A percentile compares a stretch with the other conserved stretches of the same genome.
phyloP scores from a whole-genome alignment of 2,888 invertebrate species.

The Polyommatus iphigenia region DNA sequence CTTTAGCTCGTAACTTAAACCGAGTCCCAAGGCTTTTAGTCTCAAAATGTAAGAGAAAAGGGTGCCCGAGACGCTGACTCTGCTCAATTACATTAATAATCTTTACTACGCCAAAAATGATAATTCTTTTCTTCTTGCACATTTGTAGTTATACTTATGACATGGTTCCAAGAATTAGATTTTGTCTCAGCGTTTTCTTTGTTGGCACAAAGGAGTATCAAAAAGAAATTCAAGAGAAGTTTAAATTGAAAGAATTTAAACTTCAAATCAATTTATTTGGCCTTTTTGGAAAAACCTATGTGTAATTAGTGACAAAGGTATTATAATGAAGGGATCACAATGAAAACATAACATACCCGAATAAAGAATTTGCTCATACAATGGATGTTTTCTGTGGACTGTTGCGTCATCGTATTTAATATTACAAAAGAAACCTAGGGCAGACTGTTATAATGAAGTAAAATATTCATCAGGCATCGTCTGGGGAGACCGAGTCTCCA shows the following conservation, averaged over 20 bases:
- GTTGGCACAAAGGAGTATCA: neutral
- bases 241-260: neutral
- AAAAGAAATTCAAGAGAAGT: neutral
- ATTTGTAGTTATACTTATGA: neutral
- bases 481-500: slow-evolving; percentile 62
- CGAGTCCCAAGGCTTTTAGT: slow-evolving; percentile 63
- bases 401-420: slow-evolving; percentile 54
- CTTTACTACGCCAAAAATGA: slow-evolving; percentile 57
- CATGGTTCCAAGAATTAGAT: neutral
- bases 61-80: slow-evolving; percentile 66
- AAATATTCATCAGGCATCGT: slow-evolving; percentile 75
- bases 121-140: slow-evolving; percentile 44
- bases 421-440: slow-evolving; percentile 57
- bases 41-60: slow-evolving; percentile 69
- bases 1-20: slow-evolving; percentile 46
- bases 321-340: slow-evolving; percentile 20
- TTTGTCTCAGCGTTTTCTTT: neutral
- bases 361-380: slow-evolving; percentile 34
- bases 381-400: slow-evolving; percentile 33
- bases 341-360: slow-evolving; percentile 28
- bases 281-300: neutral
- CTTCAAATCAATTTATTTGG: neutral
- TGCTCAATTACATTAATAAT: slow-evolving; percentile 67
- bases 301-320: slow-evolving; percentile 9
- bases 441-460: slow-evolving; percentile 73